Evolutionary conservation across 1,140 invertebrate genomes (phyloP), one percentile per base, ranked within the genome.

Genomic region (Zaprionus taronus): DNA sequence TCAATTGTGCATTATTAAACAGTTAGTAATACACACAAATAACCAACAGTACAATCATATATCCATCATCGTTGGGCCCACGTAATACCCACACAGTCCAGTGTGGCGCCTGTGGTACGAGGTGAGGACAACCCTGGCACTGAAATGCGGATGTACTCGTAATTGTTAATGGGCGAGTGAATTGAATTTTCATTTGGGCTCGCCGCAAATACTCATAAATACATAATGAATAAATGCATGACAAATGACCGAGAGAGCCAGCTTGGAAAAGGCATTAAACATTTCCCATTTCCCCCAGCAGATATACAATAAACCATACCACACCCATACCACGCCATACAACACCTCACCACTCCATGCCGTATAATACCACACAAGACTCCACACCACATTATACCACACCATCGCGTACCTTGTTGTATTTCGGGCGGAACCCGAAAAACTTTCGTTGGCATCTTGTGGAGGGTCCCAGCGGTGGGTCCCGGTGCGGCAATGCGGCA

Each of bases 191-290:
- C 83, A 64, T 76, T 81, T 85, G 70, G 66, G 49, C 28, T 58
- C 60, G 47, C 62, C 31, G 47, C 66, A 64, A 68, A 58, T 36
- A 63, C 44, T 60, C 83, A 87, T 85, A 86, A 87, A 87, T 87
- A 80, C 62, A 36, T 87, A 72, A 87, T 86, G 80, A 76, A 86
- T 86, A 81, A 79, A 81, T 85, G 47, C 69, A 85, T 78, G 36
- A 36, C 34, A 65, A 66, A 68, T 71, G 62, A 36, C n/a, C 56
- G 62, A 71, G 73, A 47, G 38, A 64, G 22, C 41, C 31, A 38
- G 63, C 71, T 67, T 11, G 66, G 44, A 57, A 72, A 56, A 56
- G 58, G 41, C 63, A 44, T 65, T 28, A 49, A 63, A 68, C 15
- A 63, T 71, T 70, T 61, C 34, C 41, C 75, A 63, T 67, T 70